These are phyloP conservation scores for Ophiodon elongatus DNA, from an alignment of 2,113 vertebrate species.

Conservation along the genomic window DNA sequence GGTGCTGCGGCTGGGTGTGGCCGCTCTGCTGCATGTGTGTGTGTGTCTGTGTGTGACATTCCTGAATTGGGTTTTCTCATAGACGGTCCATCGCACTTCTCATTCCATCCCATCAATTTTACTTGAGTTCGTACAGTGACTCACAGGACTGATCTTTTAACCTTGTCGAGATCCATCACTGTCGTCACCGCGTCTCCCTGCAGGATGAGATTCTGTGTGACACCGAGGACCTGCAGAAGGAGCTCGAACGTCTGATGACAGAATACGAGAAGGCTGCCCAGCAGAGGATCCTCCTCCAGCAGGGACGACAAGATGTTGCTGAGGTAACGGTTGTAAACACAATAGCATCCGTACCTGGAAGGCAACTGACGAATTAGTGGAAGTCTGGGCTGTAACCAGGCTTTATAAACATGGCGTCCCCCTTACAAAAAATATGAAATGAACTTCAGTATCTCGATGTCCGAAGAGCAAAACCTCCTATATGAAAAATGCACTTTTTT, in stretches of 20 bases:
- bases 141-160: conserved; percentile 19
- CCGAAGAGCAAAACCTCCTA: no score
- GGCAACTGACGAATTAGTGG: background rate
- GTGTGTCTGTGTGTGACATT: conserved; percentile 5
- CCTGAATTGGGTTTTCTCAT: conserved; percentile 21
- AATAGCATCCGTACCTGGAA: background rate
- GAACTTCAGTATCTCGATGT: background rate
- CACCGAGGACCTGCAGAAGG: conserved; percentile 62
- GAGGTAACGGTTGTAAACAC: conserved; percentile 64
- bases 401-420: background rate
- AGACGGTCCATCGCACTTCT: background rate
- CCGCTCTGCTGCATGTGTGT: conserved; percentile 35
- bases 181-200: conserved; percentile 33
- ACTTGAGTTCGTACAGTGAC: conserved; percentile 18
- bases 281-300: conserved; percentile 67
- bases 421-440: background rate
- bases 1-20: conserved; percentile 38
- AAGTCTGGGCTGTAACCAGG: background rate
- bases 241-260: conserved; percentile 69
- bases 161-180: conserved; percentile 22
- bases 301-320: conserved; percentile 73
- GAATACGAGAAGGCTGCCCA: conserved; percentile 64
- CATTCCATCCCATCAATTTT: background rate
- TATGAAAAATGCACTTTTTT: no score
- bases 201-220: conserved; percentile 79